Evolutionary conservation across 2,113 vertebrate species (phyloP), one percentile per base, ranked within the genome.

Genomic region (Hipposideros armiger): DNA sequence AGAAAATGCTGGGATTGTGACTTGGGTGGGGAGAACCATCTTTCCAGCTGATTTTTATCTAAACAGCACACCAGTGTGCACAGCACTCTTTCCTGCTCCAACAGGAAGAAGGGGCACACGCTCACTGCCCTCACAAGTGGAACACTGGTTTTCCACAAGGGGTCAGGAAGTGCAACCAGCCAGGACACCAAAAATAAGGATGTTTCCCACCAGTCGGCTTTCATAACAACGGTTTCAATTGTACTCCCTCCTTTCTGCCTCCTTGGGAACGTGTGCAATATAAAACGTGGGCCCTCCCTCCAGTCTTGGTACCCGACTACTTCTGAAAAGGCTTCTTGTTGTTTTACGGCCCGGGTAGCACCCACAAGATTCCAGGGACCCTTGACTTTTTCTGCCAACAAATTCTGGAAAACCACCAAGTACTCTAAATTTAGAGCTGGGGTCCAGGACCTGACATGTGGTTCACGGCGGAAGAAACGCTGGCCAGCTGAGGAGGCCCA

Each of bases 111-210:
- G 54, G 62, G 77, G 50, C 87, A 76, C 64, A 22, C 0, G 1
- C n/a, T 52, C 30, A 0, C n/a, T 58, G 62, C 52, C 86, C 95
- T 74, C 26, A 32, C 66, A 11, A 58, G 62, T n/a, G 64, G 91
- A 70, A 86, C 47, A 32, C 64, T 36, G 58, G 76, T 45, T 69
- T 84, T 90, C 73, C 95, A 78, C 42, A 5, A 15, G n/a, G 86
- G 47, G 11, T 40, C 95, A 93, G 95, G 91, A 95, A 96, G 93
- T 50, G 26, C 77, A 67, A 54, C 52, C 77, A 95, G 91, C 73
- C 86, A 56, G 95, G 52, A 67, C 58, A 86, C 90, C 95, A 45
- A 88, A 90, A 90, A 26, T 62, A 93, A 86, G 91, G 72, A 19
- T 26, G 50, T 30, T 87, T 69, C 85, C 92, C 42, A 93, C 47